Evolutionary conservation across 2,113 vertebrate genomes (phyloP).

Genomic region (Caranx melampygus): DNA sequence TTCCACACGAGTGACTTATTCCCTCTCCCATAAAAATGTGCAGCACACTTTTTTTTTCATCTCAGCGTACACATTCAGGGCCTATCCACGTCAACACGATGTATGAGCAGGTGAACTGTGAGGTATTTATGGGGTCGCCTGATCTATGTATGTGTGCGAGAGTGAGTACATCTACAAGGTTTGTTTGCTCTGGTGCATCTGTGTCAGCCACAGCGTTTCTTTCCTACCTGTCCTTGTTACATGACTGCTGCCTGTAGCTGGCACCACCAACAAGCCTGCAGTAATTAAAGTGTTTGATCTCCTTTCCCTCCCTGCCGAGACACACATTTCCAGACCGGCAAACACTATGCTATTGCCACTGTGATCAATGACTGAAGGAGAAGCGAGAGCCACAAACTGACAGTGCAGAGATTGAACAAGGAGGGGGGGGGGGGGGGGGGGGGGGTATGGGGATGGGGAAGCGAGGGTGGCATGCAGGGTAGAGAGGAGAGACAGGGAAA

Average conservation of each 20-base stretch:
- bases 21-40: constrained; percentile 26
- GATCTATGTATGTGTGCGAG: not conserved
- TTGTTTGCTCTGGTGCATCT: constrained; percentile 51
- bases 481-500: constrained; percentile 24
- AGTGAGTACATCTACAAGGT: constrained; percentile 39
- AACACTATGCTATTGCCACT: constrained; percentile 70
- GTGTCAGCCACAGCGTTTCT: constrained; percentile 50
- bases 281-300: constrained; percentile 87
- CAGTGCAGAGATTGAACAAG: constrained; percentile 78
- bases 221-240: constrained; percentile 76
- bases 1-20: constrained; percentile 41
- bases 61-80: not conserved
- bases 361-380: constrained; percentile 82
- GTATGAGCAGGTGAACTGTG: constrained; percentile 3
- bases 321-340: constrained; percentile 70
- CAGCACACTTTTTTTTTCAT: constrained; percentile 9
- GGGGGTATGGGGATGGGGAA: constrained; percentile 10
- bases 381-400: constrained; percentile 74
- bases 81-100: constrained; percentile 45
- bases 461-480: not conserved
- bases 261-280: constrained; percentile 77
- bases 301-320: constrained; percentile 66
- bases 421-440: constrained; percentile 30
- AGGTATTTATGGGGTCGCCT: constrained; percentile 43
- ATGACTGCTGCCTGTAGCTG: constrained; percentile 73